Base-by-base conservation (phyloP, 2,888 invertebrate species). In the Emmelina monodactyla region DNA sequence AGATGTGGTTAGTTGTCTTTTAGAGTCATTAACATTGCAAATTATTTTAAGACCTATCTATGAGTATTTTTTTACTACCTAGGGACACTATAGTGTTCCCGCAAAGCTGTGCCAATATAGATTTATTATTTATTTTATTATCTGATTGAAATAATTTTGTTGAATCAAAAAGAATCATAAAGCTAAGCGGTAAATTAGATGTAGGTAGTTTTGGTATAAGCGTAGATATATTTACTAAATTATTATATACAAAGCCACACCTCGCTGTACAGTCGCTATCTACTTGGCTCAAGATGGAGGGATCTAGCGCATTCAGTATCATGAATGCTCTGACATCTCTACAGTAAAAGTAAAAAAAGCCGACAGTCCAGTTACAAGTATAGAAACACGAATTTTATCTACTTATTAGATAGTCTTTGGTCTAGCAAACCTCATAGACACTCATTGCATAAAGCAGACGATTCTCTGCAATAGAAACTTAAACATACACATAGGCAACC, bases 271-370 rank as follows among this genome's bases (percentile, higher is more conserved):
- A 25, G 40, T 39, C 37, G 37, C 53, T 54, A 44, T 43, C 58
- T 53, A 62, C 51, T 62, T 62, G 63, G 62, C 56, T 64, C 48
- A 56, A 62, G 55, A 63, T 58, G 65, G 67, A 66, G 67, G 63
- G 62, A 68, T 55, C 69, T 68, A 68, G 55, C 69, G 67, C 68
- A 69, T 65, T 70, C 67, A 58, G 58, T 61, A 57, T 61, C 56
- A 58, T 48, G 50, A 59, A 30, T 14, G 13, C 4, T 30, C 14
- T 30, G 13, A 28, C 28, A 28, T 12, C n/a, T n/a, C 58, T 63
- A 66, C 50, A 42, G 52, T 57, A 56, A 56, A 57, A 58, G 53
- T 55, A 55, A 28, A 29, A 34, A 28, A 16, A 41, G 41, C 44
- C 44, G 44, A 47, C 47, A 53, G 49, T 50, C 46, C 16, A 42